Conservation (phyloP, 2,888 invertebrate species). For the Drosophila mimica region DNA sequence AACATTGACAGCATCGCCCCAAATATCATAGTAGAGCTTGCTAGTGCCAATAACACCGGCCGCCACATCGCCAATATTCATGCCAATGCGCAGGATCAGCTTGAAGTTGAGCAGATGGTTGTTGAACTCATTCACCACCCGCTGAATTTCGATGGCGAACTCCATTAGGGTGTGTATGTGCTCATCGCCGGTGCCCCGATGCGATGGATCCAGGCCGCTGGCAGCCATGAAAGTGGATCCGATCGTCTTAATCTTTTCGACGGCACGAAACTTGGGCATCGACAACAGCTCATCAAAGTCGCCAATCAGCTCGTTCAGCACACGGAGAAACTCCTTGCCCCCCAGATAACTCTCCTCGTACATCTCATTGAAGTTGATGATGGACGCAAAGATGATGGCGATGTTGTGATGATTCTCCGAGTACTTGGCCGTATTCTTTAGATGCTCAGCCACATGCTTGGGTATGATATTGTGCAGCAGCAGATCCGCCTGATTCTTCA, state of each 20-base stretch:
- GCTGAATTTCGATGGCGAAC: constrained; percentile 96
- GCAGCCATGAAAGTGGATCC: constrained; percentile 99
- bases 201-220: constrained; percentile 94
- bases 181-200: constrained; percentile 89
- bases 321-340: constrained; percentile 96
- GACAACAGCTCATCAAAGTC: constrained; percentile 97
- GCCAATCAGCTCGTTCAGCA: constrained; percentile 97
- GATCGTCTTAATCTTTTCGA: constrained; percentile 99
- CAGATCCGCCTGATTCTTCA: constrained; percentile 98
- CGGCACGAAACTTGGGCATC: constrained; percentile 91
- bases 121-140: constrained; percentile 94
- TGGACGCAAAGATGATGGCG: constrained; percentile 97
- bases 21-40: constrained; percentile 98
- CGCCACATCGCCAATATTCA: constrained; percentile 97
- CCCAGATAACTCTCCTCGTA: constrained; percentile 98
- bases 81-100: constrained; percentile 93
- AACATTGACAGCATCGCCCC: constrained; percentile 99
- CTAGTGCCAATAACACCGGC: constrained; percentile 98
- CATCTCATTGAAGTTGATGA: constrained; percentile 98
- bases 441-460: constrained; percentile 95
- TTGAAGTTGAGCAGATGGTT: constrained; percentile 95
- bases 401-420: constrained; percentile 97
- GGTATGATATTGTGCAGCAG: constrained; percentile 98
- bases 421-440: constrained; percentile 96
- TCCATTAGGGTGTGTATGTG: constrained; percentile 95